These are phyloP conservation scores for Acrocera orbiculus DNA, from an alignment of 2,888 invertebrate species.

Conservation along the genomic window DNA sequence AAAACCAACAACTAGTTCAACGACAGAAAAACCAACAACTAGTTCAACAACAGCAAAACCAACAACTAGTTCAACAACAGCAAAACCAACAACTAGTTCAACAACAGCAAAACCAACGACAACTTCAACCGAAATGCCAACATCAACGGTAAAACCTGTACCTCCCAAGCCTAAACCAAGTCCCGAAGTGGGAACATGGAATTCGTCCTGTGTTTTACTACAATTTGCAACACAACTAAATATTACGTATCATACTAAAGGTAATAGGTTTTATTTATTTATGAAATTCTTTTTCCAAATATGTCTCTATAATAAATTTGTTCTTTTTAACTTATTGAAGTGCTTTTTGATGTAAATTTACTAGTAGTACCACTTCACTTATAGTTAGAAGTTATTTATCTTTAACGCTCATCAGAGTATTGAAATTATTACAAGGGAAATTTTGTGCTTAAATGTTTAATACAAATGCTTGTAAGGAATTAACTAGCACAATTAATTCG, in stretches of 20 bases:
- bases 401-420: too few relatives aligned
- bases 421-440: too few relatives aligned
- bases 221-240: constrained; percentile 49
- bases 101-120: constrained; percentile 19
- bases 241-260: constrained; percentile 30
- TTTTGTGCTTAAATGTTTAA: too few relatives aligned
- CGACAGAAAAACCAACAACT: constrained; percentile 25
- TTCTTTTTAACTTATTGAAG: too few relatives aligned
- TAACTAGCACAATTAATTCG: too few relatives aligned
- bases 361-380: too few relatives aligned
- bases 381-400: too few relatives aligned
- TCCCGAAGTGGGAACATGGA: constrained; percentile 35
- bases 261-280: constrained; percentile 14
- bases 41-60: constrained; percentile 27
- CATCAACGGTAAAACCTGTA: constrained; percentile 22
- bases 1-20: constrained; percentile 6
- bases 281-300: too few relatives aligned
- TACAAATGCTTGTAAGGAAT: too few relatives aligned
- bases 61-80: constrained; percentile 21
- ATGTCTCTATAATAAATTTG: too few relatives aligned
- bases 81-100: constrained; percentile 17
- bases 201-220: constrained; percentile 44
- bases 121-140: constrained; percentile 23
- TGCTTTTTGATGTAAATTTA: too few relatives aligned
- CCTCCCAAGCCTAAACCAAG: constrained; percentile 21